Base-by-base conservation (phyloP, 1,140 invertebrate species). In the Brachionus rotundiformis region DNA sequence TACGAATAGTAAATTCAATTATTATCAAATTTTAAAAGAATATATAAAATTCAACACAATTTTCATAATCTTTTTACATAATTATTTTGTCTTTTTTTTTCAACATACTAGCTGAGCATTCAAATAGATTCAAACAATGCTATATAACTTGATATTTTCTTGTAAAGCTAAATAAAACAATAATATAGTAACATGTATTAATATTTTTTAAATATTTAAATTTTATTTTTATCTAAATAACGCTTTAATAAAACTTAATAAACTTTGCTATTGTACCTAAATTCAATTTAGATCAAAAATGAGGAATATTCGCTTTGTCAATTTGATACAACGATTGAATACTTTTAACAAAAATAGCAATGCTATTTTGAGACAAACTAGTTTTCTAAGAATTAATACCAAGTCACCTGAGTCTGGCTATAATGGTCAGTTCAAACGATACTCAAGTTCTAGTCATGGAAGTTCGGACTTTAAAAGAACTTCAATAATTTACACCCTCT, bases 251-350 rank as follows among this genome's bases (percentile, higher is more conserved):
- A 49, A 49, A 49, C 47, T 49, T 49, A 49, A 49, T 49, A 49
- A 49, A 49, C 47, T 49, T 49, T 19, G 47, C 47, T 75, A 75
- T 75, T 39, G 41, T 31, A 2, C 16, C 33, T 41, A 39, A 41
- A 36, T 25, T 25, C 31, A 39, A 33, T 68, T 68, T 73, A 73
- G n/a, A 68, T 19, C 27, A 23, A 36, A 68, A 68, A 68, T 41
- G 68, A 73, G 68, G 44, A 73, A 73, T 25, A 73, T 73, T 73
- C 68, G 68, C 19, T 41, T 73, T 41, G 39, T 41, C 10, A 73
- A 73, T 44, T 73, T 73, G 25, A 73, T 73, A 0, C 36, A 41
- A 73, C 41, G 68, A 25, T 19, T 73, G 5, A 73, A 73, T 44
- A 44, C 39, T 6, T 44, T 73, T 10, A 73, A 73, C 47, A 73